These are phyloP conservation scores for Podarcis siculus DNA, from an alignment of 2,797 vertebrate genomes.

Conservation along the genomic window DNA sequence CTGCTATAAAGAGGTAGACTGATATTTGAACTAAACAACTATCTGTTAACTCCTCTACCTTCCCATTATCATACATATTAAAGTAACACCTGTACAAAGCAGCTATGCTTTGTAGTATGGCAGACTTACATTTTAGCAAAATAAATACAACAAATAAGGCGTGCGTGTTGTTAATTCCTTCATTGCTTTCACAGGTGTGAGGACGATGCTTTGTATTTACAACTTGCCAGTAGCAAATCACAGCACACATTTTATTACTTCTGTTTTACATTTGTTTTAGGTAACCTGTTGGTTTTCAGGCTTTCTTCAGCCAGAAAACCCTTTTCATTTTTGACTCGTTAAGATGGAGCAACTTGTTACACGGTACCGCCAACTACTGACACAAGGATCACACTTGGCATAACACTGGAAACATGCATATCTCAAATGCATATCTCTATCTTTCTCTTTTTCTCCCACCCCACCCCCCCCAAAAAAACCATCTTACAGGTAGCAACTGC, in stretches of 20 bases:
- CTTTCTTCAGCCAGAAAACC: not conserved
- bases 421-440: not conserved
- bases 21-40: not conserved
- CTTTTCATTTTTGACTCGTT: not conserved
- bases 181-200: not conserved
- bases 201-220: not conserved
- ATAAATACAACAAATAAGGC: constrained; percentile 16
- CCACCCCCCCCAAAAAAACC: not conserved
- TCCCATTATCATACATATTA: constrained; percentile 15
- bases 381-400: too few relatives aligned
- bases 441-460: not conserved
- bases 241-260: not conserved
- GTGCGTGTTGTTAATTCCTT: not conserved
- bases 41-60: not conserved
- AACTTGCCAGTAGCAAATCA: not conserved
- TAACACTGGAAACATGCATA: not conserved
- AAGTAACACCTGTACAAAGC: not conserved
- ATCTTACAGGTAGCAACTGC: not conserved
- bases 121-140: constrained; percentile 1
- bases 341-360: not conserved
- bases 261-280: not conserved
- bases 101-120: not conserved
- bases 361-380: not conserved
- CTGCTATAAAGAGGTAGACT: not conserved
- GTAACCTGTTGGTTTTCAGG: not conserved